A percentile compares a stretch with the other conserved stretches of the same genome.
Evolutionary conservation across 1,140 invertebrate genomes (phyloP).

Genomic region (Copidosoma floridanum): DNA sequence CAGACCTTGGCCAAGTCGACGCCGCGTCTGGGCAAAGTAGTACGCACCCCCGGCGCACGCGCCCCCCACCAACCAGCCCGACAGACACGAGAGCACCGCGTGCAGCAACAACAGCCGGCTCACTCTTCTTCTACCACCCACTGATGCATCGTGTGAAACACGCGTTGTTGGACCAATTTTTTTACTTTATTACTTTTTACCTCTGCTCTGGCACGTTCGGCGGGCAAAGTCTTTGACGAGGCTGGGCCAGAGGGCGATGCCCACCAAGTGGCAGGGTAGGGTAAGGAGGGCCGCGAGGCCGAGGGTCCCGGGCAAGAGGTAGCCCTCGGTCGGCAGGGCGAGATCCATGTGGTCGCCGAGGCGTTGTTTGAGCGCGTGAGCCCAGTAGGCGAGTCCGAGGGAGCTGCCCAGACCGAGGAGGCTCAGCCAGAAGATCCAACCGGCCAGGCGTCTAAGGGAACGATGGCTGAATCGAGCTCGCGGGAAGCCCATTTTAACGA

Average conservation of each 20-base stretch:
- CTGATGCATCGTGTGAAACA: background rate
- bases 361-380: background rate
- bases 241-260: background rate
- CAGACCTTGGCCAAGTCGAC: conserved; percentile 5
- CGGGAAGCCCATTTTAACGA: conserved; percentile 12
- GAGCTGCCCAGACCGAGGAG: background rate
- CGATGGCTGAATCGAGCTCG: background rate
- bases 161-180: too few species aligned
- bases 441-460: background rate
- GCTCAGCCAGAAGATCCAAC: background rate
- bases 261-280: conserved; percentile 25
- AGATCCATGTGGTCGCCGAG: conserved; percentile 28
- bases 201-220: background rate
- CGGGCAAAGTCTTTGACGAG: background rate
- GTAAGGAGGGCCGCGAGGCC: conserved; percentile 2
- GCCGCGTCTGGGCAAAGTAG: conserved; percentile 6
- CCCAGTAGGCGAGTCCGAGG: background rate
- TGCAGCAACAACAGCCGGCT: conserved; percentile 23
- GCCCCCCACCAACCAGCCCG: conserved; percentile 18
- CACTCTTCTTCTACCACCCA: background rate
- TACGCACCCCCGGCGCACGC: conserved; percentile 17
- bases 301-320: conserved; percentile 25
- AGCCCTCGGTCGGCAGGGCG: conserved; percentile 23
- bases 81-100: conserved; percentile 25
- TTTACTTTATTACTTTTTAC: too few species aligned